Base-by-base conservation (phyloP, 2,797 vertebrate genomes). In the Lycodopsis pacificus region DNA sequence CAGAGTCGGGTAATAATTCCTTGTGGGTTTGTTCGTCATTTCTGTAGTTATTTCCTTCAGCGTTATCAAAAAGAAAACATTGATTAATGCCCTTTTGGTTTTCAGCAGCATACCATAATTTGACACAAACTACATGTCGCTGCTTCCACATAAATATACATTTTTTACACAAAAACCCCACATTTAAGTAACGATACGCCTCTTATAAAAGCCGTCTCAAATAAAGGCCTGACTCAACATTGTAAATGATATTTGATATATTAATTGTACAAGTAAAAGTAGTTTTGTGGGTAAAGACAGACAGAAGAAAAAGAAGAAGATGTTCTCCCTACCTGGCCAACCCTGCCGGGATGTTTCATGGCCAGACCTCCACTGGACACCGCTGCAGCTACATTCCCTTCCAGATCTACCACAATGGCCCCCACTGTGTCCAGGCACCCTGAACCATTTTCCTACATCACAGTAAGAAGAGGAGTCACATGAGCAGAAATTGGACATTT, bases 291-390 rank as follows among this genome's bases (percentile, higher is more conserved):
- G 44, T 42, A n/a, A 61, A 76, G 40, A 46, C 7, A 3, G 13
- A 56, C 7, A 79, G 25, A 22, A 8, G 1, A 32, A 13, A 27
- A 7, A 7, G 40, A 25, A 53, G 5, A n/a, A 38, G 15, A 48
- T 9, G 7, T 40, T 1, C 2, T 9, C 20, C 77, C 84, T 93
- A 99, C 98, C 96, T 99, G 98, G 76, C 98, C 98, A 65, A 99
- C 97, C 94, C 98, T 96, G 86, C 98, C 98, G 4, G 98, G 97
- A 89, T 99, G 98, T 88, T 99, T 99, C 95, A 99, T 97, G 48
- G 98, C 98, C 86, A 99, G 94, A 67, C 98, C 98, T 87, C 98
- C 98, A 83, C 98, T 99, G 91, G 98, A 99, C 85, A 99, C 98
- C 3, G 98, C 98, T 83, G 98, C 97, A 76, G 98, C 98, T 25